Conservation (phyloP, 2,113 vertebrate species). For the Micronisus gabar region DNA sequence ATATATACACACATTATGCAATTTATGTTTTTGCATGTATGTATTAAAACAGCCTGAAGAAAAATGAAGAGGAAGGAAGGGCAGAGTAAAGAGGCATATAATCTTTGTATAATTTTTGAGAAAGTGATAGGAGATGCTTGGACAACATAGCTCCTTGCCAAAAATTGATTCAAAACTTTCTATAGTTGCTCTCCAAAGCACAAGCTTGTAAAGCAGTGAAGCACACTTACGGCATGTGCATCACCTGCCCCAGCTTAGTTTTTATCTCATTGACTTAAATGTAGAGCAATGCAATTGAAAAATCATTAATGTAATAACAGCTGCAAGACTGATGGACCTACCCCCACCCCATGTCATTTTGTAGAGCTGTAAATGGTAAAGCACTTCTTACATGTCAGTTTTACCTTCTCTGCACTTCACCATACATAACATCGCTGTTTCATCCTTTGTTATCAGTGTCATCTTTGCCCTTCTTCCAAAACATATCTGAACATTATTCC, state of each 20-base stretch:
- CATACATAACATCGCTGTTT: background rate
- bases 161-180: background rate
- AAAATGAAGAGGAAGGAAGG: background rate
- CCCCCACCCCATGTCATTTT: background rate
- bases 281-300: background rate
- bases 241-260: background rate
- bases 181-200: background rate
- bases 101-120: background rate
- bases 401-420: background rate
- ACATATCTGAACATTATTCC: background rate
- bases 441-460: background rate
- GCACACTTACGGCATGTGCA: background rate
- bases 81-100: background rate
- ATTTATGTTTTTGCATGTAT: background rate
- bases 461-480: background rate
- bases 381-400: background rate
- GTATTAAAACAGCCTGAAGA: background rate
- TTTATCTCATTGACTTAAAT: background rate
- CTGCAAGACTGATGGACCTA: background rate
- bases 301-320: background rate
- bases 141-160: fast-evolving
- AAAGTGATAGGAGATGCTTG: background rate
- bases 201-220: background rate
- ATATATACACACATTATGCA: background rate
- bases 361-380: background rate